These are phyloP conservation scores for Amphipoea oculea DNA, from an alignment of 2,888 invertebrate genomes.

Conservation along the genomic window DNA sequence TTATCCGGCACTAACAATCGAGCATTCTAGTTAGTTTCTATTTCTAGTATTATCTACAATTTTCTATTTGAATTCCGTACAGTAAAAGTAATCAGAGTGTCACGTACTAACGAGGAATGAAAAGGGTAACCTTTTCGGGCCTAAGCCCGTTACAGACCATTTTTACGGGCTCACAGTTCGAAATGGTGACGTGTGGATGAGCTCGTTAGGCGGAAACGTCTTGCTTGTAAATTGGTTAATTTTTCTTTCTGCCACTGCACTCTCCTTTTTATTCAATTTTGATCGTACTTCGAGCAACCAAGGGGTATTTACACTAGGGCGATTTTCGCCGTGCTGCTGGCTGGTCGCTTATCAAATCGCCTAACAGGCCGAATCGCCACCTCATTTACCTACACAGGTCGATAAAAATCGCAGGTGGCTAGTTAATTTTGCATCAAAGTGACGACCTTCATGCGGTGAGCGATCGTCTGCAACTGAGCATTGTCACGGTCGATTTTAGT, in stretches of 20 bases:
- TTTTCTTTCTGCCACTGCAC: background rate
- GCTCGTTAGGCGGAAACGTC: background rate
- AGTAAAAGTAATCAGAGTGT: conserved; percentile 2
- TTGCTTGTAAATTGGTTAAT: background rate
- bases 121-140: background rate
- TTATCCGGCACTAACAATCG: conserved; percentile 51
- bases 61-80: conserved; percentile 18
- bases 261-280: background rate
- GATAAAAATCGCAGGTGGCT: background rate
- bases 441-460: no score
- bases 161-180: background rate
- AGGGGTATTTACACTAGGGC: background rate
- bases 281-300: background rate
- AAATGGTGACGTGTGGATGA: no score
- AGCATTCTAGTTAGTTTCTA: conserved; percentile 34
- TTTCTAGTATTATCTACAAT: conserved; percentile 33
- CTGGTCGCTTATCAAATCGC: background rate
- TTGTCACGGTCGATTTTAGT: no score
- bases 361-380: background rate
- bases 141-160: background rate
- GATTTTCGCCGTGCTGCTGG: background rate
- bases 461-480: no score
- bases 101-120: background rate
- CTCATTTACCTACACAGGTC: background rate
- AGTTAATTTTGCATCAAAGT: background rate